phyloP scores from a whole-genome alignment of 2,113 vertebrate species.

The Anthoscopus minutus region DNA sequence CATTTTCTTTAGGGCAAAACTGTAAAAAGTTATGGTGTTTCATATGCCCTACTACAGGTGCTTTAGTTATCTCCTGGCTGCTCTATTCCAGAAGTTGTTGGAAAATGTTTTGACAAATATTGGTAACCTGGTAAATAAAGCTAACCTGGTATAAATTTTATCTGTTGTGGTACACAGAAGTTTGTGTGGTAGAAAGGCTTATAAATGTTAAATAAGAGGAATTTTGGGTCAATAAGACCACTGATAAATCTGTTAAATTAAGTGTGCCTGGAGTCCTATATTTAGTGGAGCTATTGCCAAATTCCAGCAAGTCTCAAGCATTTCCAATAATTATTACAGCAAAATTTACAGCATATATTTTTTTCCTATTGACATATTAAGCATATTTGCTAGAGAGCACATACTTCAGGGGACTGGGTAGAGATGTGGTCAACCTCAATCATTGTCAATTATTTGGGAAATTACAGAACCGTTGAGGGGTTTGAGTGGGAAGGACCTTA shows the following conservation, averaged over 20 bases:
- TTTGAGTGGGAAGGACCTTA: background rate
- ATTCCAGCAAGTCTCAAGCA: background rate
- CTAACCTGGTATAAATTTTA: background rate
- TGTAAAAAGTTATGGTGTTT: conserved; percentile 48
- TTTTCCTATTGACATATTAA: background rate
- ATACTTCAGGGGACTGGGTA: background rate
- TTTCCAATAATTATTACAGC: conserved; percentile 37
- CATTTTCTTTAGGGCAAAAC: conserved; percentile 25
- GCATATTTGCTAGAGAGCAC: background rate
- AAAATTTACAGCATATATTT: background rate
- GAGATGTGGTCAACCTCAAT: background rate
- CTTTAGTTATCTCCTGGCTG: conserved; percentile 30
- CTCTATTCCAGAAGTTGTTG: background rate
- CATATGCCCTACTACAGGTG: background rate
- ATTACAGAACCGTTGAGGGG: background rate
- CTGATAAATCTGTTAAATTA: conserved; percentile 36
- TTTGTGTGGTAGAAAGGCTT: conserved; percentile 7
- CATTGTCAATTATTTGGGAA: background rate
- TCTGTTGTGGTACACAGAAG: background rate
- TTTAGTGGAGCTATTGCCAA: conserved; percentile 39
- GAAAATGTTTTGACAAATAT: background rate
- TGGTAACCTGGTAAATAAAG: too few species aligned
- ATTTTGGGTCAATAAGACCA: conserved; percentile 19
- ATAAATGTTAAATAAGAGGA: conserved; percentile 40
- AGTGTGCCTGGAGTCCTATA: conserved; percentile 43